Evolutionary conservation across 2,113 vertebrate genomes (phyloP).

Genomic region (Colistium nudipinnis): DNA sequence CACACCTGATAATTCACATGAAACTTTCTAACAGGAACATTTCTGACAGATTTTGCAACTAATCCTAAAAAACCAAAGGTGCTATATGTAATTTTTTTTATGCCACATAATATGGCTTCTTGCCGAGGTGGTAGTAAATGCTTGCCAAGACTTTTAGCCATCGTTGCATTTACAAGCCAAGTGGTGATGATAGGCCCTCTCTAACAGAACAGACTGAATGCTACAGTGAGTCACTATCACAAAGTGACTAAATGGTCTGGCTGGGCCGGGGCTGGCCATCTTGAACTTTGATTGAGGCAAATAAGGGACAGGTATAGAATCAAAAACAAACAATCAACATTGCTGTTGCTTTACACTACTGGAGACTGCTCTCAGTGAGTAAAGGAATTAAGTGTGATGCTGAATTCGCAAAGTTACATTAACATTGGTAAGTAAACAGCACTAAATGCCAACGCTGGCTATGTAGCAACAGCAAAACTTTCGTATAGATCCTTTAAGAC

Average conservation of each 20-base stretch:
- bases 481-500: conserved; percentile 29
- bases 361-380: not conserved
- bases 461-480: not conserved
- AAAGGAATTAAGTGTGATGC: not conserved
- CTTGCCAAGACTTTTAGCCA: not conserved
- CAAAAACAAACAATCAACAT: not conserved
- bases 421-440: not conserved
- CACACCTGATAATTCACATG: conserved; percentile 19
- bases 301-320: not conserved
- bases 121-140: not conserved
- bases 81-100: not conserved
- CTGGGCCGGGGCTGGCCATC: not conserved
- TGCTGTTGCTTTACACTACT: not conserved
- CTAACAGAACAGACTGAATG: not conserved
- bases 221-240: not conserved
- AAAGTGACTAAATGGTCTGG: not conserved
- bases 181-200: not conserved
- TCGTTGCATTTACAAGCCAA: not conserved
- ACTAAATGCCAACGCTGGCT: not conserved
- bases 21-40: too few relatives aligned
- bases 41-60: conserved; percentile 28
- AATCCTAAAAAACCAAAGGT: conserved; percentile 11
- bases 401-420: not conserved
- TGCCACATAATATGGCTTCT: not conserved
- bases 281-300: not conserved